Base-by-base conservation (phyloP, 2,797 vertebrate species). In the Sphenopsis melanotis region DNA sequence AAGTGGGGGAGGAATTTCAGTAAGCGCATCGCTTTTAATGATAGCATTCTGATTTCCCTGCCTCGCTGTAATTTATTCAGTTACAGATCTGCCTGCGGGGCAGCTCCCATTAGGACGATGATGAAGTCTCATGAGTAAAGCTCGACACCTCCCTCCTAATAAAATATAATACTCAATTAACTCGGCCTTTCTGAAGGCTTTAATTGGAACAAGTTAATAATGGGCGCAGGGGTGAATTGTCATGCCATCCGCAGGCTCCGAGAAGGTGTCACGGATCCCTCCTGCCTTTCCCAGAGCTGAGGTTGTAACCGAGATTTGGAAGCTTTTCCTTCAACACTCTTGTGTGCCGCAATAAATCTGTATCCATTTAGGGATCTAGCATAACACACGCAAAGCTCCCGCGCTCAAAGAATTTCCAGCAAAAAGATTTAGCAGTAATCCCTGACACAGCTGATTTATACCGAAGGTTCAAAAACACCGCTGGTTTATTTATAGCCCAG, bases 101-200 rank as follows among this genome's bases (percentile, higher is more conserved):
- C 90, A 92, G 75, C 91, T 64, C 80, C 66, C 64, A 52, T 95
- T 92, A 87, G 81, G 83, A 66, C 80, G 79, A 47, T 90, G 94
- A 96, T 95, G 96, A 97, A 96, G 95, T 94, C 94, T 95, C 95
- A 87, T 94, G 94, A 95, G 91, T 90, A 97, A 96, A 94, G 93
- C 93, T 76, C 90, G 96, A 96, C 95, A 96, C 95, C 95, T 97
- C 97, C 95, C 95, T 95, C 93, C 95, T 96, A 95, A 92, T 95
- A 97, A 97, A 96, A 94, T 87, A 87, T 92, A 96, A 93, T 96
- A 95, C 95, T 96, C 96, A 94, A 95, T 97, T 97, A 94, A 93
- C 92, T 96, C 90, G 91, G 94, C 93, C 94, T 96, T 94, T 94
- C 95, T 87, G 89, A 95, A 95, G 96, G 93, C 80, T 92, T 95